Conservation (phyloP, 2,797 vertebrate genomes). For the Sylvia borin region DNA sequence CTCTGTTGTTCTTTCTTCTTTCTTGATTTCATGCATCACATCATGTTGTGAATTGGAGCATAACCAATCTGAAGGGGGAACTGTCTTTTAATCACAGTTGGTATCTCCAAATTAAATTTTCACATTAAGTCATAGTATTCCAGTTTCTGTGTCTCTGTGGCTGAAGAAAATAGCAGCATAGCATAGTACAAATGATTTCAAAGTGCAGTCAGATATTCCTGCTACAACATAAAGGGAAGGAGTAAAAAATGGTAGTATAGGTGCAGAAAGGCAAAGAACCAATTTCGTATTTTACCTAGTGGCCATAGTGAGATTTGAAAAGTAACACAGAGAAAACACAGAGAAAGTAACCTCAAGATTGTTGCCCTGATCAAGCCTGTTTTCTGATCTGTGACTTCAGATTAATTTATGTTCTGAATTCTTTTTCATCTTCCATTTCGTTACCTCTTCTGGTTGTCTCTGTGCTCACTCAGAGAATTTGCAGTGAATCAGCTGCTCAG, state of each 20-base stretch:
- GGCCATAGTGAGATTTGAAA: neutral
- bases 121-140: neutral
- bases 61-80: slow-evolving; percentile 6
- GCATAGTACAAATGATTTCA: neutral
- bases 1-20: neutral
- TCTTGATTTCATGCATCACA: neutral
- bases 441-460: neutral
- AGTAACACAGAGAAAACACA: neutral
- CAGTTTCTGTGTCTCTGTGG: neutral
- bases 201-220: neutral
- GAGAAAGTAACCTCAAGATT: neutral
- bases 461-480: neutral
- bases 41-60: slow-evolving; percentile 18
- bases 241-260: neutral
- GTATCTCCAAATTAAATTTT: slow-evolving; percentile 35
- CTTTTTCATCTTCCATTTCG: neutral
- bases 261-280: neutral
- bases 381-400: neutral
- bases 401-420: neutral
- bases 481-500: neutral
- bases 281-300: neutral
- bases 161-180: neutral
- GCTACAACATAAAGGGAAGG: neutral
- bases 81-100: slow-evolving; percentile 9
- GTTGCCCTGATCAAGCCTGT: neutral